Base-by-base conservation (phyloP, 2,888 invertebrate genomes). In the Sesia bembeciformis region DNA sequence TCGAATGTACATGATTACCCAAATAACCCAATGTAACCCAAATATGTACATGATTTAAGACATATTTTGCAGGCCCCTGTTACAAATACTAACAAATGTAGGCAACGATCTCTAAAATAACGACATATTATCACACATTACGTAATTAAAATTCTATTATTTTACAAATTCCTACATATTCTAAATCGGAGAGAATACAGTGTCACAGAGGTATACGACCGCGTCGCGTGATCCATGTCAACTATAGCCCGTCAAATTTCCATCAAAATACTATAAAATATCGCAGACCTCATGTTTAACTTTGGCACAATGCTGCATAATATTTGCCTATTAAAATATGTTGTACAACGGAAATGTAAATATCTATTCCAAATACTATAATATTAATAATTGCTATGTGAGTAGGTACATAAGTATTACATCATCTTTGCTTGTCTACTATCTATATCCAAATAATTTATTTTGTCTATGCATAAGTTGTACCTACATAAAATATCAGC, bases 231-330 rank as follows among this genome's bases (percentile, higher is more conserved):
- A 65, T 64, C 58, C 56, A 6, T 39, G 50, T 50, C 50, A 39
- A 38, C 40, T n/a, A 40, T 52, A 7, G 64, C 59, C 62, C 64
- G 65, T 64, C 58, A 67, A 77, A 75, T 79, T 78, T 75, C 70
- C 74, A 76, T 79, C 64, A 67, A 67, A 71, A 63, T 43, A 68
- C 64, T 69, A 68, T 72, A 73, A 71, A 71, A 70, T 74, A 72
- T 70, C 57, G 68, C 73, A 69, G 65, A 59, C 52, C 52, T 58
- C 61, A 57, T 59, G 56, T 62, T 64, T 66, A 59, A 65, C 61
- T 64, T 67, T 67, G 61, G 62, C 62, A 65, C 40, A 52, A 52
- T 66, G 53, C 51, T 39, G 51, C 53, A 54, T 56, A 52, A 40
- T 39, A 52, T 39, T 50, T 50, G 50, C 50, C 23, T 23, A 23